Conservation (phyloP, 2,888 invertebrate genomes). For the Caenorhabditis sp. region DNA sequence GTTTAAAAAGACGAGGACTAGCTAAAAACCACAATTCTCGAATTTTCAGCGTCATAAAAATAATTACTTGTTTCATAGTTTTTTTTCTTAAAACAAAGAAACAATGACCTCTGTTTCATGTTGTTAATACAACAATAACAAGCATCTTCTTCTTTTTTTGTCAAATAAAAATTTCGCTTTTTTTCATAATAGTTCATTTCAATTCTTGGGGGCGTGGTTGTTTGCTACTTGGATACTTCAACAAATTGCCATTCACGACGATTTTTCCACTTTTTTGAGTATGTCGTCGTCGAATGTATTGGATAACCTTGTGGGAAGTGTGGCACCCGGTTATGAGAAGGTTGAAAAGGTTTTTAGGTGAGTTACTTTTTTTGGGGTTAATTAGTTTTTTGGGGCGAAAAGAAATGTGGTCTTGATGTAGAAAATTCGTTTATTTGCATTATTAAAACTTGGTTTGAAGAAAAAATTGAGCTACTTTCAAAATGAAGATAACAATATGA, state of each 20-base stretch:
- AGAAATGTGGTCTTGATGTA: too few species aligned
- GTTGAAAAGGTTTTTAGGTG: slow-evolving; percentile 67
- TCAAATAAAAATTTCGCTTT: neutral
- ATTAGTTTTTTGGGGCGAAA: neutral
- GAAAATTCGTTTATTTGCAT: too few species aligned
- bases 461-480: neutral
- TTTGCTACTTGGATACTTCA: neutral
- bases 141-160: neutral
- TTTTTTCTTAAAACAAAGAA: neutral
- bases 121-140: neutral
- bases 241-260: slow-evolving; percentile 1
- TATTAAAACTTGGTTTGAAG: neutral
- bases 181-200: slow-evolving; percentile 35
- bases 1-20: too few species aligned
- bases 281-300: slow-evolving; percentile 9
- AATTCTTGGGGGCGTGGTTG: slow-evolving; percentile 36
- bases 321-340: slow-evolving; percentile 73
- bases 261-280: slow-evolving; percentile 1
- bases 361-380: slow-evolving; percentile 6
- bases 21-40: neutral
- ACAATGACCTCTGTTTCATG: neutral
- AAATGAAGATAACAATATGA: neutral
- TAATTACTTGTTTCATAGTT: neutral
- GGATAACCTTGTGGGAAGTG: slow-evolving; percentile 55
- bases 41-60: neutral